phyloP scores from a whole-genome alignment of 1,140 invertebrate species.

The Dreissena rostriformis region DNA sequence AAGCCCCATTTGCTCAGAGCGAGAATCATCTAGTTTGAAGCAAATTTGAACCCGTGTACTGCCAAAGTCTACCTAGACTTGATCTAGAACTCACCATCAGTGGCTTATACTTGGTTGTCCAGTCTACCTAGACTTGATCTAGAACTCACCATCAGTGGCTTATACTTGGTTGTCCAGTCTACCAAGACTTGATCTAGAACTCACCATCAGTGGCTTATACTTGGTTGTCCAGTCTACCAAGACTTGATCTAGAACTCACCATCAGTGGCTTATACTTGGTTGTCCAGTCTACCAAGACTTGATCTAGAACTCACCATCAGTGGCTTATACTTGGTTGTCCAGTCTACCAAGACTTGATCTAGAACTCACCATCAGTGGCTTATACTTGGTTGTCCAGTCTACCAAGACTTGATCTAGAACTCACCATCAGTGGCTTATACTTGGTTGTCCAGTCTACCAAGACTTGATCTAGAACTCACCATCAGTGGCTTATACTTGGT shows the following conservation, averaged over 20 bases:
- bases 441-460: conserved; percentile 81
- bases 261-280: conserved; percentile 82
- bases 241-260: conserved; percentile 69
- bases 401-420: no score
- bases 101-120: conserved; percentile 82
- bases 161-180: conserved; percentile 82
- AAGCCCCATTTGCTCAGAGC: no score
- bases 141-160: conserved; percentile 81
- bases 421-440: conserved; percentile 82
- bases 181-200: no score
- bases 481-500: conserved; percentile 82
- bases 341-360: no score
- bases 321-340: conserved; percentile 82
- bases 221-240: conserved; percentile 81
- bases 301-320: conserved; percentile 79
- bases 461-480: conserved; percentile 69
- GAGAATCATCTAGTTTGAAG: no score
- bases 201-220: conserved; percentile 82
- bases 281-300: no score
- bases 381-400: conserved; percentile 82
- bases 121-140: no score
- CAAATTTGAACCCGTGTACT: no score
- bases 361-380: conserved; percentile 81
- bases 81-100: conserved; percentile 79
- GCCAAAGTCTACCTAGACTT: no score